Evolutionary conservation across 2,113 vertebrate genomes (phyloP), one percentile per base, ranked within the genome.

Genomic region (Capreolus pygargus): DNA sequence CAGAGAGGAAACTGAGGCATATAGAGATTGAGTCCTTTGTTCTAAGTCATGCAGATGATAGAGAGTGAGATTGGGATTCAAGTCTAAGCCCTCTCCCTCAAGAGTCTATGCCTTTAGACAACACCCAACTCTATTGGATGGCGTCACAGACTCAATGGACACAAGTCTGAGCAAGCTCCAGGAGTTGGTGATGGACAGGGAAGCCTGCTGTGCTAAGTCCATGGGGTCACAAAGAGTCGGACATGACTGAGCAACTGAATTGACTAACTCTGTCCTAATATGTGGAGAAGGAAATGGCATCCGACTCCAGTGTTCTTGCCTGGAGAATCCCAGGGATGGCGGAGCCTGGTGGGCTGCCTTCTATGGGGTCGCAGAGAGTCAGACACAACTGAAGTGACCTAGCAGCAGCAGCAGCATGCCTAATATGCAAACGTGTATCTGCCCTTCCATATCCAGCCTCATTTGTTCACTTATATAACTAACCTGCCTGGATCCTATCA

Each of bases 381-480:
- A 1, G 33, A 67, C 33, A 67, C 0, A 0, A 67, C 61, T 67
- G 16, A 67, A 67, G 61, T 1, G 7, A n/a, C 61, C n/a, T 19
- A 67, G 61, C 33, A 55, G 54, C 58, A 55, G 54, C 58, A 61
- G 16, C 61, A 64, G 33, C 8, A 2, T 39, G 36, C 15, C n/a
- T 67, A 25, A 33, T 9, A n/a, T 1, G 61, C 70, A 74, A 39
- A 81, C 0, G 0, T 39, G 36, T 6, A 43, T 5, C 55, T 89
- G 33, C 33, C 50, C 58, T 64, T 45, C 90, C 55, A 76, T 30
- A 47, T 19, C 1, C 25, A 45, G 47, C 17, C 27, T 50, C 30
- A 6, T 23, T 16, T 27, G n/a, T 16, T 67, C 76, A 79, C 9
- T 33, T 30, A 33, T 1, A 54, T 30, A 92, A 64, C 45, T 39